Evolutionary conservation across 2,113 vertebrate species (phyloP), one percentile per base, ranked within the genome.

Genomic region (Fulica atra): DNA sequence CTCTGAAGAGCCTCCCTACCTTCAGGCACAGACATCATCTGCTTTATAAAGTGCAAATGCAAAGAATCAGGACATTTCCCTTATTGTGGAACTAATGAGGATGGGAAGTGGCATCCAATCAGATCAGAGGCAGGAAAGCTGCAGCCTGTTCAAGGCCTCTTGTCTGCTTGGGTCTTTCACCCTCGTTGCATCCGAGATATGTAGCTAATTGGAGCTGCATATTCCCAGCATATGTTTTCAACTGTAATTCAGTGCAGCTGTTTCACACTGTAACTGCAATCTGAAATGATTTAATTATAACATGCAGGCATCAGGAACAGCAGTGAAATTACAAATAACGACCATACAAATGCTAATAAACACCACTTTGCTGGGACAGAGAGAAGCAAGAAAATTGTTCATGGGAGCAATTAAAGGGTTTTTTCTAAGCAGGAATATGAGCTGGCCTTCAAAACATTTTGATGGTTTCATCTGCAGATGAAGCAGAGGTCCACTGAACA

Each of bases 161-260:
- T 25, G 16, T 93, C 95, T 95, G 82, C 90, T 88, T 50, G 70
- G 81, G 91, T 92, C 93, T 94, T 92, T 77, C 28, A 4, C 77
- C 69, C 38, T n/a, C 50, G 6, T 26, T 33, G 54, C 50, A 89
- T 73, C 84, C 92, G 57, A 71, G 82, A 90, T 79, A 96, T 73
- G 87, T 70, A 38, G 94, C 90, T 95, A 96, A 98, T 89, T 95
- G 95, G 84, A 96, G 96, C 42, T 80, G 84, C 78, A 38, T 70
- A 96, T 96, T 97, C 96, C 92, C 76, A 97, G 92, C 85, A 38
- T 33, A 92, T 57, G 66, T 95, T 94, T 96, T 95, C 74, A 86
- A 90, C 88, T 91, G 15, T 93, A 97, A 98, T 97, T 98, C 97
- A 88, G 72, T 96, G 94, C 98, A 98, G 97, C 96, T 97, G 95